A percentile compares a stretch with the other conserved stretches of the same genome.
Conservation (phyloP, 1,140 invertebrate species). For the Andricus grossulariae region DNA sequence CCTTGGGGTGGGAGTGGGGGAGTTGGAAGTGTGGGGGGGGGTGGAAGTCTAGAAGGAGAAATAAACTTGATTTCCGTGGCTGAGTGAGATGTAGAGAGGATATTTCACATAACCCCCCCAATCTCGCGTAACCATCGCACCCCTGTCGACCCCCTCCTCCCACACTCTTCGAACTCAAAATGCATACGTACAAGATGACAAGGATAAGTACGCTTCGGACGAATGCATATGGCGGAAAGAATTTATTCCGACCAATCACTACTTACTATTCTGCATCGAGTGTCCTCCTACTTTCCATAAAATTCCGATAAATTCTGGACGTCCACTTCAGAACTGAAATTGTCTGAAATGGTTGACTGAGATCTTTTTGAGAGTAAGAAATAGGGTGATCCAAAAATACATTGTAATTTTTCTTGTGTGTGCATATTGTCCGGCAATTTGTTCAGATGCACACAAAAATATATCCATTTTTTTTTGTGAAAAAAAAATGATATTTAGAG, state of each 20-base stretch:
- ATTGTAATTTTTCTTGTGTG: too few species aligned
- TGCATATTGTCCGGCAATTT: too few species aligned
- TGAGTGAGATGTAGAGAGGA: background rate
- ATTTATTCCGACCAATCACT: slow-evolving; percentile 39
- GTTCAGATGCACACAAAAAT: too few species aligned
- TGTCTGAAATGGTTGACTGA: background rate
- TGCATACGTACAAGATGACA: slow-evolving; percentile 17
- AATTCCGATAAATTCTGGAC: slow-evolving; percentile 67
- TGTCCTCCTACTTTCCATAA: slow-evolving; percentile 68
- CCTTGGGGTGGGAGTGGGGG: slow-evolving; percentile 36
- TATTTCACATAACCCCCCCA: slow-evolving; percentile 7
- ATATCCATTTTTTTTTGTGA: too few species aligned
- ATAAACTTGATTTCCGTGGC: slow-evolving; percentile 46
- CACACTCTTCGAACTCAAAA: slow-evolving; percentile 26
- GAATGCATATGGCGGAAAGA: slow-evolving; percentile 23
- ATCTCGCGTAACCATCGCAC: slow-evolving; percentile 31
- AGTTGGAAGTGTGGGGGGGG: background rate
- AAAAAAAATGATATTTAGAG: too few species aligned
- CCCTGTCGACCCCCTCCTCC: slow-evolving; percentile 43
- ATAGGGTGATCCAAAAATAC: too few species aligned
- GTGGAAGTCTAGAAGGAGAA: slow-evolving; percentile 45
- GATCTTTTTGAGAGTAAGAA: background rate
- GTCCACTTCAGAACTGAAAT: slow-evolving; percentile 31
- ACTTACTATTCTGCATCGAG: slow-evolving; percentile 65
- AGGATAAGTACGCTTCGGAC: background rate